Evolutionary conservation across 1,140 invertebrate species (phyloP).

Genomic region (Drosophila gunungcola): DNA sequence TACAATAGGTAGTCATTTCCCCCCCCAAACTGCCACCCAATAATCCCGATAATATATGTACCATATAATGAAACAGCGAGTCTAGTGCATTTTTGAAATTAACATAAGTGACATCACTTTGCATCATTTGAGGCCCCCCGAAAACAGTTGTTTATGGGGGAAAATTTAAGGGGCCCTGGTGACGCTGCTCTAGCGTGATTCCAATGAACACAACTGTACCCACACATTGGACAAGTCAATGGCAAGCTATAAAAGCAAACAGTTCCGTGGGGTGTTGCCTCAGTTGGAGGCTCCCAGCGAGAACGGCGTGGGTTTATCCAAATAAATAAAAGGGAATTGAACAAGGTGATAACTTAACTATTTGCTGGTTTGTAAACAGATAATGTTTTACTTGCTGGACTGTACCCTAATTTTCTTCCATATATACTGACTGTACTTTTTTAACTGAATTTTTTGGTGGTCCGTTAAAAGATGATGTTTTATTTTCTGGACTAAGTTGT

Average conservation of each 20-base stretch:
- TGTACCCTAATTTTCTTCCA: no score
- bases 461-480: no score
- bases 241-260: conserved; percentile 30
- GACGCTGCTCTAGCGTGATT: not conserved
- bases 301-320: not conserved
- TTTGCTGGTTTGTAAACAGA: not conserved
- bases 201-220: conserved; percentile 23
- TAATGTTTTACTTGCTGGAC: no score
- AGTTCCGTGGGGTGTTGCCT: not conserved
- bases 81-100: conserved; percentile 28
- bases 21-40: not conserved
- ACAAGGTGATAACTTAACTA: not conserved
- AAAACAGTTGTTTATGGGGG: conserved; percentile 15
- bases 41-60: conserved; percentile 8
- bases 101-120: conserved; percentile 51
- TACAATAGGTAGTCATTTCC: conserved; percentile 34
- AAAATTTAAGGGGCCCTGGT: not conserved
- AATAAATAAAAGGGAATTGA: not conserved
- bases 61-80: not conserved
- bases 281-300: conserved; percentile 4
- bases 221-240: not conserved
- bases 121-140: conserved; percentile 25
- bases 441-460: no score
- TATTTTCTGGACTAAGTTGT: no score
- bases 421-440: not conserved